phyloP scores from a whole-genome alignment of 1,140 invertebrate genomes.

The Scaptomyza graminum region DNA sequence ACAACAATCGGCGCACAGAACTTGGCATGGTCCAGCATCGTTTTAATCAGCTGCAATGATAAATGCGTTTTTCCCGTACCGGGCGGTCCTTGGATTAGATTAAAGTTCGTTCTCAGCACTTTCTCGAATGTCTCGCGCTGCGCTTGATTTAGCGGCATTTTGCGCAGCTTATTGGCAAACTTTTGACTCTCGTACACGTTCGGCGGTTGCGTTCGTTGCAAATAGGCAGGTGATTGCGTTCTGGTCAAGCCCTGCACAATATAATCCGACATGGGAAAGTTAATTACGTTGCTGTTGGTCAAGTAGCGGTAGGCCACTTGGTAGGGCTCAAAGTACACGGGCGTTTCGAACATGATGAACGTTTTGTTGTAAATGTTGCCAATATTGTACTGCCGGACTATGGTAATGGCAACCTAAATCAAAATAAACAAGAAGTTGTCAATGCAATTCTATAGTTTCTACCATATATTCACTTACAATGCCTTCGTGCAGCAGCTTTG shows the following conservation, averaged over 20 bases:
- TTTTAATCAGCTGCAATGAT: conserved; percentile 88
- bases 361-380: conserved; percentile 79
- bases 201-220: conserved; percentile 20
- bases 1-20: conserved; percentile 87
- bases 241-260: conserved; percentile 83
- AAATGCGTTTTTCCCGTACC: conserved; percentile 92
- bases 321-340: conserved; percentile 89
- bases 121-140: conserved; percentile 86
- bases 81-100: conserved; percentile 92
- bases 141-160: conserved; percentile 38
- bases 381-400: conserved; percentile 66
- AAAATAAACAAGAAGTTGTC: conserved; percentile 23
- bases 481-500: conserved; percentile 79
- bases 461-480: conserved; percentile 78
- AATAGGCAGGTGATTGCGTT: conserved; percentile 44
- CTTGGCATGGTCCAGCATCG: conserved; percentile 85
- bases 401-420: conserved; percentile 76
- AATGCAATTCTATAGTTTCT: background rate
- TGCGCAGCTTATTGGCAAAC: conserved; percentile 21
- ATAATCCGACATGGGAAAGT: conserved; percentile 88
- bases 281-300: conserved; percentile 84
- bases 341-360: conserved; percentile 88
- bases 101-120: conserved; percentile 77
- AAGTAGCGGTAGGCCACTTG: conserved; percentile 86
- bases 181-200: conserved; percentile 36